A percentile compares a stretch with the other conserved stretches of the same genome.
phyloP scores from a whole-genome alignment of 1,140 invertebrate species.

The Homarus americanus region DNA sequence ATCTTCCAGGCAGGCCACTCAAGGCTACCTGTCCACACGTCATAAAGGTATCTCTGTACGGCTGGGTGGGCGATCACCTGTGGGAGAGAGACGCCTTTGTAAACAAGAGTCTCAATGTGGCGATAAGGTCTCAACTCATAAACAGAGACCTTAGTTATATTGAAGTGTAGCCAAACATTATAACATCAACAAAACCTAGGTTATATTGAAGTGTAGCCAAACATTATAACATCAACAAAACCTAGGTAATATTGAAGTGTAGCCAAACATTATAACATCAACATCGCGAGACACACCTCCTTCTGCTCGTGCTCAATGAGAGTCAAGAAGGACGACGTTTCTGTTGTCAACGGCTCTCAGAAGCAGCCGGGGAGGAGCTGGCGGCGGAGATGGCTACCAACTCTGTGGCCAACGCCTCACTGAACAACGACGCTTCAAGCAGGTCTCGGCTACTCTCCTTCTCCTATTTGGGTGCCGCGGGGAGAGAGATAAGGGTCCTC shows the following conservation, averaged over 20 bases:
- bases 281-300: conserved; percentile 88
- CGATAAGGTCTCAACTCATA: no score
- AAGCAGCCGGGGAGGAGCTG: conserved; percentile 88
- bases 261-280: not conserved
- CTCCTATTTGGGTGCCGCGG: conserved; percentile 82
- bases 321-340: conserved; percentile 96
- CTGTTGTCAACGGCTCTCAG: conserved; percentile 93
- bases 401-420: conserved; percentile 98
- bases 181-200: no score
- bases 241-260: no score
- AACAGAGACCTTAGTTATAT: no score
- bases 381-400: conserved; percentile 95
- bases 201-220: no score
- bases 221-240: no score
- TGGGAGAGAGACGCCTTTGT: no score
- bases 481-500: not conserved
- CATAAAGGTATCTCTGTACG: conserved; percentile 84
- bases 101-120: no score
- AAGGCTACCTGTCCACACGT: conserved; percentile 96
- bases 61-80: conserved; percentile 75
- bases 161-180: no score
- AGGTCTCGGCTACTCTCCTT: conserved; percentile 98
- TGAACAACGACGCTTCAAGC: conserved; percentile 95
- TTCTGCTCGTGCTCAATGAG: conserved; percentile 99
- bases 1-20: conserved; percentile 98